Evolutionary conservation across 2,888 invertebrate genomes (phyloP).

Genomic region (Drosophila ezoana): DNA sequence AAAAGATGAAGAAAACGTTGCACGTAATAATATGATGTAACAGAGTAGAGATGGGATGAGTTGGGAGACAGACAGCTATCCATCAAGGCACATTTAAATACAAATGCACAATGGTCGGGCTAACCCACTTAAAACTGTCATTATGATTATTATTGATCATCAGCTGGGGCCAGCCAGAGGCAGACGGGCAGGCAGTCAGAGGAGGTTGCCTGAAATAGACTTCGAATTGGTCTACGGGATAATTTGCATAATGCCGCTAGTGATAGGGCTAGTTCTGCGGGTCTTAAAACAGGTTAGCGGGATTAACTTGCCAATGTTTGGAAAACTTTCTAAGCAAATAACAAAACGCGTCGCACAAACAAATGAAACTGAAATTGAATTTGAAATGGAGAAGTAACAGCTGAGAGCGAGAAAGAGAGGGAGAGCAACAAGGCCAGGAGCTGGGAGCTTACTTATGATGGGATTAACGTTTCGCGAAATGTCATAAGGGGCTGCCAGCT

Average conservation of each 20-base stretch:
- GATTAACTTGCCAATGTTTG: conserved; percentile 75
- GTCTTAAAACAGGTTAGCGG: conserved; percentile 66
- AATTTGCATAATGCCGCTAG: conserved; percentile 63
- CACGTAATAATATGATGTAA: conserved; percentile 63
- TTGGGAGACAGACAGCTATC: conserved; percentile 62
- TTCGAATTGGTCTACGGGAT: conserved; percentile 37
- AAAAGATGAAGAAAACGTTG: conserved; percentile 37
- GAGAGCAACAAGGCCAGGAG: conserved; percentile 5
- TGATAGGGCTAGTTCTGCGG: conserved; percentile 38
- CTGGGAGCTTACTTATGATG: conserved; percentile 63
- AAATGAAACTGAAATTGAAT: conserved; percentile 63
- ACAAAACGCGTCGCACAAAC: conserved; percentile 40
- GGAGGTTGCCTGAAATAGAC: conserved; percentile 36
- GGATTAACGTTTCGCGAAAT: conserved; percentile 74
- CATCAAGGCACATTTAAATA: conserved; percentile 70
- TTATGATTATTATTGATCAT: conserved; percentile 80
- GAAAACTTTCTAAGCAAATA: conserved; percentile 74
- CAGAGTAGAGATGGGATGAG: conserved; percentile 27
- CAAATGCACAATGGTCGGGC: conserved; percentile 51
- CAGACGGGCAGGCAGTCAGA: neutral
- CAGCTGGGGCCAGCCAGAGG: conserved; percentile 15
- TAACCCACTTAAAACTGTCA: conserved; percentile 78
- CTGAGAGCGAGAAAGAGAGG: neutral
- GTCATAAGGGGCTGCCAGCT: conserved; percentile 74
- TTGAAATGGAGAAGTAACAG: conserved; percentile 54